phyloP scores from a whole-genome alignment of 1,140 invertebrate species.

The Drosophila gunungcola region DNA sequence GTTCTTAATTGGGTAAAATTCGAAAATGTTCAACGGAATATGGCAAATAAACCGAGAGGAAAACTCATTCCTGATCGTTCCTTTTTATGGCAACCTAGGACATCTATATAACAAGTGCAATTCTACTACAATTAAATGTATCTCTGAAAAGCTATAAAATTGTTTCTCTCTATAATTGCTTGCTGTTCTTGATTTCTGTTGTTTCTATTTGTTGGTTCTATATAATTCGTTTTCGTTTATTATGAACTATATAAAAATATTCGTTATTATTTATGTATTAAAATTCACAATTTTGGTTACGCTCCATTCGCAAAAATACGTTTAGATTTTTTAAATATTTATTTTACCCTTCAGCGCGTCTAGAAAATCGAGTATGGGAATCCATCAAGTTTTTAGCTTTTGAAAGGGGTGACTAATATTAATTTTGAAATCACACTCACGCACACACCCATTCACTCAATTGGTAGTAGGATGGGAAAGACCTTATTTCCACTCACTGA shows the following conservation, averaged over 20 bases:
- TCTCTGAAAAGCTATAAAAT: conserved; percentile 74
- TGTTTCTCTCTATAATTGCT: conserved; percentile 73
- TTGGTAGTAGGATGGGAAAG: conserved; percentile 12
- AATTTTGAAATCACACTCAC: conserved; percentile 28
- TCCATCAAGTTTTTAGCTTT: conserved; percentile 30
- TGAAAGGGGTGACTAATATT: conserved; percentile 33
- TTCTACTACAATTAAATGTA: conserved; percentile 71
- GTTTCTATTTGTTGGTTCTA: conserved; percentile 46
- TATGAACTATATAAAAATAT: conserved; percentile 79
- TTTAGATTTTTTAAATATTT: conserved; percentile 37
- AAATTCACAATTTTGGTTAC: conserved; percentile 76
- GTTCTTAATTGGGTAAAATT: conserved; percentile 69
- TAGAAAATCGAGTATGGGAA: conserved; percentile 62
- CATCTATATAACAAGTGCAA: conserved; percentile 69
- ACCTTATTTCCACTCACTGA: conserved; percentile 6
- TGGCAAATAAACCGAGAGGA: neutral
- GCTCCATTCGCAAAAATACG: conserved; percentile 57
- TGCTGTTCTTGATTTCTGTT: conserved; percentile 44
- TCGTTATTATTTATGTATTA: conserved; percentile 66
- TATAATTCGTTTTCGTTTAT: conserved; percentile 52
- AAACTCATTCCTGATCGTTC: conserved; percentile 31
- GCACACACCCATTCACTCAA: conserved; percentile 26
- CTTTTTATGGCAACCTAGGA: conserved; percentile 65
- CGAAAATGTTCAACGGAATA: conserved; percentile 39
- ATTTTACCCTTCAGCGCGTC: conserved; percentile 19